Base-by-base conservation (phyloP, 2,888 invertebrate genomes). In the Pammene aurita region DNA sequence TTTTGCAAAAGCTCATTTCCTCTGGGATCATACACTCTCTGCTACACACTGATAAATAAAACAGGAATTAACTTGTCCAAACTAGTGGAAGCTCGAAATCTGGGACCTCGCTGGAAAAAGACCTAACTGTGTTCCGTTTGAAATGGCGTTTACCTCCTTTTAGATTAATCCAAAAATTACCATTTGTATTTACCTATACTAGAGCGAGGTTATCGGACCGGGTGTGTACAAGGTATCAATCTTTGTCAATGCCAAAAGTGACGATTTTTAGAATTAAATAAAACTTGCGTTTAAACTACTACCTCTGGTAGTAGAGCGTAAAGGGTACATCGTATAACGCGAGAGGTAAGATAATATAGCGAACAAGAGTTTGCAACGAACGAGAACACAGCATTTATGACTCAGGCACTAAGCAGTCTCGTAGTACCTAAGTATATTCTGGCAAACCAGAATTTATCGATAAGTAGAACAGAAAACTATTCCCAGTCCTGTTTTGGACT, bases 1-100 rank as follows among this genome's bases (percentile, higher is more conserved):
- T 67, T 71, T 63, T 72, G 67, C 55, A 66, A 70, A 67, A 68
- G 70, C 68, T 72, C 72, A 70, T 71, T 67, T 72, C 70, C 69
- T 62, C 60, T 26, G 58, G 72, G 70, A 68, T 72, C 71, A 67
- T 57, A 63, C 62, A 55, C 62, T 60, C 62, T 16, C 63, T 68
- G 63, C 68, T 54, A 58, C 64, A 68, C 62, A 63, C 62, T 57
- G 67, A 62, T 57, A 67, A 57, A 63, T 62, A 67, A 62, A 63
- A 63, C 67, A 48, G 62, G 67, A 48, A 63, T 63, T 67, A 63
- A 63, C 62, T 63, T 62, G 56, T 67, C 48, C 56, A 42, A 56
- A 57, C 50, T 50, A 50, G 48, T 14, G 42, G 44, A 10, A 26
- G 54, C 26, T n/a, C 7, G 16, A 35, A 48, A 35, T 35, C 16